Evolutionary conservation across 2,888 invertebrate species (phyloP), one percentile per base, ranked within the genome.

Genomic region (Rhingia rostrata): DNA sequence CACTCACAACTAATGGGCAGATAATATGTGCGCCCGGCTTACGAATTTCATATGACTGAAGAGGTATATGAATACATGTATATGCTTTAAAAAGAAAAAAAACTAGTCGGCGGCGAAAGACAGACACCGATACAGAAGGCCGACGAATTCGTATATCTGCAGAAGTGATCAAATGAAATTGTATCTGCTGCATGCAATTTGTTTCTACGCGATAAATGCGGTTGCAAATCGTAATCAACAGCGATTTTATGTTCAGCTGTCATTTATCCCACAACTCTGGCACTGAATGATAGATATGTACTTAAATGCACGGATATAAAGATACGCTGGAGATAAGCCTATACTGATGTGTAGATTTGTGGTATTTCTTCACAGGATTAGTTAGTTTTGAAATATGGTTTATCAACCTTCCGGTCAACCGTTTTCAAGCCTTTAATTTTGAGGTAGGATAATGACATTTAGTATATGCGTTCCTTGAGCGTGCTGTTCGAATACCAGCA

Each of bases 181-280:
- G 79, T 84, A 84, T 84, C 84, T 84, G 64, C 74, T 84, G 60
- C 84, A 10, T 75, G 69, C 74, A 80, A 84, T 84, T 84, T 84
- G 80, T 84, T 74, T 64, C 56, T 80, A 61, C 60, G 80, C 84
- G 84, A 84, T 84, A 84, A 84, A 80, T 84, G 84, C 66, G 80
- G 47, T 70, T 80, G 79, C 84, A 80, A 80, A 84, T 80, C 60
- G 84, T 69, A 84, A 84, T 80, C 74, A 80, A 53, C 74, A 63
- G 39, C 41, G 79, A 80, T 80, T 84, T 80, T 75, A 80, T 84
- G 80, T 80, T 84, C 66, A 69, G 53, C 79, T 84, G 83, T 80
- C 79, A 64, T 74, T 84, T 58, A 69, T 56, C 51, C 56, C 22
- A 22, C 43, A 49, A 45, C 39, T 22, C 22, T 35, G 53, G 7